Percentiles rank a stretch among this genome's conserved stretches.
Evolutionary conservation across 2,113 vertebrate genomes (phyloP).

Genomic region (Myiozetetes cayanensis): DNA sequence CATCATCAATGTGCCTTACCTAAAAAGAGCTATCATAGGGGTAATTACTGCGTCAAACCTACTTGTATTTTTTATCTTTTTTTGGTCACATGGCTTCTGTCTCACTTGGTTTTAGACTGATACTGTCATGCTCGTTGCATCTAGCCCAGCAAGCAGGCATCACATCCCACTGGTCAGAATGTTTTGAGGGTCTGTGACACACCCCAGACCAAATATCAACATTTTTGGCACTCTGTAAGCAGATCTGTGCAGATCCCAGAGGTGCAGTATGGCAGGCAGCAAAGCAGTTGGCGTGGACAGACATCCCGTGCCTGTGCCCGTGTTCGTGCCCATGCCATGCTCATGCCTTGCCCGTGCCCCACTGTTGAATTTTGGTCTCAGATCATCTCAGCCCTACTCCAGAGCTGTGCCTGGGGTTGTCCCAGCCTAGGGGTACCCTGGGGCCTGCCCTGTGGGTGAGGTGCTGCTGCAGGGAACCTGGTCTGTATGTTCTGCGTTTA

Average conservation of each 20-base stretch:
- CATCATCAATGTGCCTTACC: slow-evolving; percentile 37
- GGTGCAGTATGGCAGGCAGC: background rate
- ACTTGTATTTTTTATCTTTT: background rate
- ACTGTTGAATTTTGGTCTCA: accelerated
- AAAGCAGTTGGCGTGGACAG: background rate
- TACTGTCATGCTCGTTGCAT: accelerated
- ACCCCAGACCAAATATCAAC: background rate
- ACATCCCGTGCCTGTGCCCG: accelerated
- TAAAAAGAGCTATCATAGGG: slow-evolving; percentile 29
- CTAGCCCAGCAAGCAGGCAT: background rate
- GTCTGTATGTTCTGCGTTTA: background rate
- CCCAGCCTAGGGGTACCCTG: accelerated
- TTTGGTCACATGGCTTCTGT: background rate
- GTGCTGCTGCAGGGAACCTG: accelerated
- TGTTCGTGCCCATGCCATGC: background rate
- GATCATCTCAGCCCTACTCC: background rate
- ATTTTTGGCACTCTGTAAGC: accelerated
- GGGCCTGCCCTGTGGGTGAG: background rate
- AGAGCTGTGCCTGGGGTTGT: background rate
- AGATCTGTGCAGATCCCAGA: background rate
- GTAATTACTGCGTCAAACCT: slow-evolving; percentile 38
- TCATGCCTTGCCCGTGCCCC: background rate
- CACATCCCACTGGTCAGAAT: background rate
- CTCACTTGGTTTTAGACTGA: background rate
- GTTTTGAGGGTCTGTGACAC: background rate